These are phyloP conservation scores for Chironomus riparius DNA, from an alignment of 2,888 invertebrate species.

Conservation along the genomic window DNA sequence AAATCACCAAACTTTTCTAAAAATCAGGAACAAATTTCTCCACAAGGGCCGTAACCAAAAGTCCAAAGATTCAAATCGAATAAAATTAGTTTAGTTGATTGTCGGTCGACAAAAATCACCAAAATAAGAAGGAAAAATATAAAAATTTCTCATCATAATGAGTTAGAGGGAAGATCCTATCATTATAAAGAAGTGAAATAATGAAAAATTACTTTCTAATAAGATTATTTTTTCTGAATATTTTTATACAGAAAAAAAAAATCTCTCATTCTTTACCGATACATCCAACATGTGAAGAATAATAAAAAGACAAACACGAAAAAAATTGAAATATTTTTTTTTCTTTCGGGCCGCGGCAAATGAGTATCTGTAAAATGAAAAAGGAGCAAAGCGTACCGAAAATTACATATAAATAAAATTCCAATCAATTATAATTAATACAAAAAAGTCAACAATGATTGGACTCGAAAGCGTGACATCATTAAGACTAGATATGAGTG, in stretches of 20 bases:
- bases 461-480: conserved; percentile 27
- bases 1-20: too few relatives aligned
- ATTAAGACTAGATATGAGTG: conserved; percentile 7
- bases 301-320: background rate
- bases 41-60: background rate
- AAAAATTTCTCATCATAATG: too few relatives aligned
- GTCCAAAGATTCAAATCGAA: too few relatives aligned
- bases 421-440: conserved; percentile 28
- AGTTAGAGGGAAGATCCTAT: background rate
- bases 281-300: background rate
- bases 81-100: too few relatives aligned
- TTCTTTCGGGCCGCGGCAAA: background rate
- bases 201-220: conserved; percentile 28
- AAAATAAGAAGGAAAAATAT: too few relatives aligned
- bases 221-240: conserved; percentile 19
- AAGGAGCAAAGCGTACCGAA: background rate
- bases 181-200: conserved; percentile 28
- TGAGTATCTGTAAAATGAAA: background rate
- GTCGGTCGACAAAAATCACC: too few relatives aligned
- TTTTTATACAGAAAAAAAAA: background rate
- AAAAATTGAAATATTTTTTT: background rate
- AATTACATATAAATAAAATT: conserved; percentile 26
- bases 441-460: conserved; percentile 27
- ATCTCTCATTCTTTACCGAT: background rate
- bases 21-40: background rate